Evolutionary conservation across 1,140 invertebrate genomes (phyloP), one percentile per base, ranked within the genome.

Genomic region (Metopolophium dirhodum): DNA sequence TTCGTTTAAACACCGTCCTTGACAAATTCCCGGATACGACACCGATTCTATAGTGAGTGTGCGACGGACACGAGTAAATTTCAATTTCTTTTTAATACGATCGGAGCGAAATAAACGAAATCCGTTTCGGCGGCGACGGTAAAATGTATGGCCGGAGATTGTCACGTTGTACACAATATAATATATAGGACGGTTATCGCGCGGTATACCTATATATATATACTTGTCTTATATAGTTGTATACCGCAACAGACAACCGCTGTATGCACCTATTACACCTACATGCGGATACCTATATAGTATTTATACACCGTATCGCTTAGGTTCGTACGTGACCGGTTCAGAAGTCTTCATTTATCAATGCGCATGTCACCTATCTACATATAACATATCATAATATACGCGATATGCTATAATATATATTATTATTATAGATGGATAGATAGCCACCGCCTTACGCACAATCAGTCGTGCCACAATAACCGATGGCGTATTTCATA

Each of bases 61-160:
- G n/a, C n/a, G 61, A n/a, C n/a, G 61, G 30, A 68, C 61, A 68
- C 61, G 61, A 18, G 61, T 77, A 77, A 77, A 77, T 77, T 77
- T 77, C 61, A 77, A 77, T 77, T 77, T 77, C 61, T 77, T 77
- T 77, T 35, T 35, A 77, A 77, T 18, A 4, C 61, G 61, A 68
- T 68, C 61, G 30, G 61, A 68, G 61, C n/a, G 61, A 77, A 77
- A 77, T 77, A 77, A 77, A 77, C 61, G 61, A n/a, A 77, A 77
- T n/a, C 61, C 30, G 51, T 54, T 77, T 77, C 30, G 57, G 30
- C 30, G 57, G 26, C 14, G 14, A 77, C 61, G 18, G 30, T 77
- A n/a, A 11, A 35, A 77, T 77, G n/a, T 77, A 77, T 77, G n/a
- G 61, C 61, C n/a, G 30, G 30, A n/a, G 61, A 77, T 77, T n/a